phyloP scores from a whole-genome alignment of 2,113 vertebrate species.

The Tursiops truncatus region DNA sequence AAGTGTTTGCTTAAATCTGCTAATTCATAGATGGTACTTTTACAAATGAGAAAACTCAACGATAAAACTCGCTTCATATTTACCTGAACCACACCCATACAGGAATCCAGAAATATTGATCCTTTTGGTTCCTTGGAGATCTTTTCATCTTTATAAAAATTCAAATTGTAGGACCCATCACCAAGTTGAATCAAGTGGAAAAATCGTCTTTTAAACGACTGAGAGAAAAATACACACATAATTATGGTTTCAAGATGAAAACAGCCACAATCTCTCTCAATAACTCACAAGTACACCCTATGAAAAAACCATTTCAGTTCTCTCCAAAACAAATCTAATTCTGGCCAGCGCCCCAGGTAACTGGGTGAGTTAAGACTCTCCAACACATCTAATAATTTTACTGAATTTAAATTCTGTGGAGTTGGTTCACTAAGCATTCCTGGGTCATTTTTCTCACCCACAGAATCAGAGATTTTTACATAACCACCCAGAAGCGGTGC shows the following conservation, averaged over 20 bases:
- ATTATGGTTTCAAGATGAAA: background rate
- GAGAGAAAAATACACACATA: conserved; percentile 51
- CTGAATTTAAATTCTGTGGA: background rate
- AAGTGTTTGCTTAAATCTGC: background rate
- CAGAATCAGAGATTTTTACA: background rate
- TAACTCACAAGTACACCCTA: background rate
- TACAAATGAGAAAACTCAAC: background rate
- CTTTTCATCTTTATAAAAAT: conserved; percentile 99
- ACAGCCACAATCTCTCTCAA: background rate
- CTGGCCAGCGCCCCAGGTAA: background rate
- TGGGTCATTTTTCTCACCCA: background rate
- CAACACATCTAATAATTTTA: background rate
- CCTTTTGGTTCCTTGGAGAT: conserved; percentile 99
- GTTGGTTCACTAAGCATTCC: background rate
- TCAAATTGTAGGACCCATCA: conserved; percentile 98
- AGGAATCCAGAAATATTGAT: conserved; percentile 98
- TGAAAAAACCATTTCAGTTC: background rate
- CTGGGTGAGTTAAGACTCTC: background rate
- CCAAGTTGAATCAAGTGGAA: conserved; percentile 97
- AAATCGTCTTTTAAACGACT: conserved; percentile 99
- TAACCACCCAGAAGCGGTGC: background rate
- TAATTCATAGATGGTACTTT: background rate
- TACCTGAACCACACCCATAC: conserved; percentile 99
- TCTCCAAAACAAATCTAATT: background rate
- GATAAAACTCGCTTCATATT: conserved; percentile 39